Conservation (phyloP, 1,140 invertebrate species). For the Drosophila baimaii region DNA sequence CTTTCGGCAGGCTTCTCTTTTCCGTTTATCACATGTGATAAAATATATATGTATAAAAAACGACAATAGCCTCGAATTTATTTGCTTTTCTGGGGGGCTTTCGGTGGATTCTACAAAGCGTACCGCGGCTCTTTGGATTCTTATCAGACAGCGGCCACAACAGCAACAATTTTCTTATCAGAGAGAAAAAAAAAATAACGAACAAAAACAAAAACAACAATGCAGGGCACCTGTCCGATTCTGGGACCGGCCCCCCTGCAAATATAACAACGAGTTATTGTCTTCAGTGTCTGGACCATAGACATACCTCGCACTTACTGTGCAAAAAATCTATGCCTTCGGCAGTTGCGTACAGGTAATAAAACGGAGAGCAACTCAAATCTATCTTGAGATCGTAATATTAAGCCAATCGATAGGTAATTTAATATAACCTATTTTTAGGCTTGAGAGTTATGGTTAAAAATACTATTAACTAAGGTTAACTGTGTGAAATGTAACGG, state of each 20-base stretch:
- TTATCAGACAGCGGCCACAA: conserved; percentile 49
- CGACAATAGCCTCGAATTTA: conserved; percentile 54
- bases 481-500: too few species aligned
- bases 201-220: conserved; percentile 22
- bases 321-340: not conserved
- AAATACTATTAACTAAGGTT: too few species aligned
- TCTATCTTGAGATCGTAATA: not conserved
- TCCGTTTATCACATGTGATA: conserved; percentile 65
- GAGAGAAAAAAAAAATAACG: conserved; percentile 8
- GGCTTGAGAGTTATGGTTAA: not conserved
- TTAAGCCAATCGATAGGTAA: too few species aligned
- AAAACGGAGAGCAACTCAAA: not conserved
- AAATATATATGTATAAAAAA: conserved; percentile 34
- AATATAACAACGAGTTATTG: conserved; percentile 1
- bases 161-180: conserved; percentile 52
- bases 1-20: conserved; percentile 42
- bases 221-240: conserved; percentile 55
- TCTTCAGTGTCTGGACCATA: not conserved
- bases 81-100: conserved; percentile 47
- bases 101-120: conserved; percentile 56
- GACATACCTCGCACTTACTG: not conserved
- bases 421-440: too few species aligned
- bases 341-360: not conserved
- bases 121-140: conserved; percentile 59
- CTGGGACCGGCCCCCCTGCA: conserved; percentile 51